Conservation (phyloP, 2,888 invertebrate genomes). For the Epistrophe eligans region DNA sequence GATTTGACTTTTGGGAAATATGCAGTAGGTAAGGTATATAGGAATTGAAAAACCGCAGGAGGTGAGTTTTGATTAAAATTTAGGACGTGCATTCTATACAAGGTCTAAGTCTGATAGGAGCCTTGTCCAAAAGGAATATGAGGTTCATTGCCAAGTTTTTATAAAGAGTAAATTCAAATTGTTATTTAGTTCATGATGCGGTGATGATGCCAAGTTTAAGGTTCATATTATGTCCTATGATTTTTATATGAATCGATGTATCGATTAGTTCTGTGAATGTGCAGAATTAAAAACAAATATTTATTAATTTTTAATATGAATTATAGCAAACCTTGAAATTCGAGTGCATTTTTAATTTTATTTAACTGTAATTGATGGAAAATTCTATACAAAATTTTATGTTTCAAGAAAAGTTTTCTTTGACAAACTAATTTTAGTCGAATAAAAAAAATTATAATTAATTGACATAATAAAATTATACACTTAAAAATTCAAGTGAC, state of each 20-base stretch:
- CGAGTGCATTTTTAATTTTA: no score
- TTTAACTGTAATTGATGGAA: no score
- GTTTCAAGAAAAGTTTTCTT: no score
- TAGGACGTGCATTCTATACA: slow-evolving; percentile 14
- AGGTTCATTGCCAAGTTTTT: slow-evolving; percentile 64
- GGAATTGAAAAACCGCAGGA: slow-evolving; percentile 42
- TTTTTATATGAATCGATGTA: background rate
- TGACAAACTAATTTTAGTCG: no score
- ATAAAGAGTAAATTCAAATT: background rate
- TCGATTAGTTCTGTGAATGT: background rate
- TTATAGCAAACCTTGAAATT: no score
- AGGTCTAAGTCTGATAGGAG: background rate
- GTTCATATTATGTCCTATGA: background rate
- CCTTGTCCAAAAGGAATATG: background rate
- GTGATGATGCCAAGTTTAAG: slow-evolving; percentile 57
- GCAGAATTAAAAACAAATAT: no score
- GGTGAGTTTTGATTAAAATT: slow-evolving; percentile 55
- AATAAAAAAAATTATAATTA: no score
- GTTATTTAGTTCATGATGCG: slow-evolving; percentile 51
- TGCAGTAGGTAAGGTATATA: slow-evolving; percentile 27
- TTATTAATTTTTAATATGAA: no score
- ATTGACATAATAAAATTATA: no score
- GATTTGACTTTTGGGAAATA: slow-evolving; percentile 36
- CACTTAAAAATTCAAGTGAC: no score
- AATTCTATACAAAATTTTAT: no score